A percentile compares a stretch with the other conserved stretches of the same genome.
Conservation (phyloP, 1,140 invertebrate species). For the Adoxophyes honmai region DNA sequence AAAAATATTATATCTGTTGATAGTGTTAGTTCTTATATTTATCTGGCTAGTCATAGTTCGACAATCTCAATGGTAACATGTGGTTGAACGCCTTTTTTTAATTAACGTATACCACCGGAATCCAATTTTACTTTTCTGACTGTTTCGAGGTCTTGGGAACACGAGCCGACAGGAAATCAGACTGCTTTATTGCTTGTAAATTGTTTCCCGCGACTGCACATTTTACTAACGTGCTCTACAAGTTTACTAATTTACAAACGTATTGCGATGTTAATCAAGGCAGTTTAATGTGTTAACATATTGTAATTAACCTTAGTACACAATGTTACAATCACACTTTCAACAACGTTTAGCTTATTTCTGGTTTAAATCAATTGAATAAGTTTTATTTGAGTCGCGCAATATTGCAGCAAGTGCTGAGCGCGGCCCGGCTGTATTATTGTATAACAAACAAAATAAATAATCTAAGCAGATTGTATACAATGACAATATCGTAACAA, state of each 20-base stretch:
- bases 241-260: no score
- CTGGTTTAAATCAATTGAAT: background rate
- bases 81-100: background rate
- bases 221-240: background rate
- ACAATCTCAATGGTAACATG: no score
- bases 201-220: background rate
- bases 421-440: slow-evolving; percentile 3
- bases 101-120: background rate
- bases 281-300: no score
- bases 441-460: slow-evolving; percentile 16
- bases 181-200: background rate
- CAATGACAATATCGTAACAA: slow-evolving; percentile 30
- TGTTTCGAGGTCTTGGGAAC: slow-evolving; percentile 4
- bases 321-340: no score
- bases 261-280: no score
- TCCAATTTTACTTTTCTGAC: background rate
- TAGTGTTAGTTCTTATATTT: no score
- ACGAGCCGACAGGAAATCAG: background rate
- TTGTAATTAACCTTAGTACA: no score
- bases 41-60: no score
- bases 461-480: slow-evolving; percentile 15
- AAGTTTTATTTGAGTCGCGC: background rate
- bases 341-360: no score
- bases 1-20: no score
- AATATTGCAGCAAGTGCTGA: background rate